Conservation (phyloP, 2,888 invertebrate genomes). For the Cephus pulcher region DNA sequence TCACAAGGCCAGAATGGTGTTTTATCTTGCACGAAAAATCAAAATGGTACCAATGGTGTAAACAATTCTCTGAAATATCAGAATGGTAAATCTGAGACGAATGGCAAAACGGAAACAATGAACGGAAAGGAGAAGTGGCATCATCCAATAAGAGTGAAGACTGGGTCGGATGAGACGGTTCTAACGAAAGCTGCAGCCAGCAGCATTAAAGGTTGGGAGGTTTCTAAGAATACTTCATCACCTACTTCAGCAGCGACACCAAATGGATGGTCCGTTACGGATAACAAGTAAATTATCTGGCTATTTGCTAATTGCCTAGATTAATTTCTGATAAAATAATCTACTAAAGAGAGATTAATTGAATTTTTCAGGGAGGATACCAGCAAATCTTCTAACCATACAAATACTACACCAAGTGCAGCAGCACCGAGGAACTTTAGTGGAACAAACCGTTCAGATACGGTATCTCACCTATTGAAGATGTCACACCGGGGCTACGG, state of each 20-base stretch:
- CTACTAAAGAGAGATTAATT: neutral
- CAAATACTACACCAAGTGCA: slow-evolving; percentile 50
- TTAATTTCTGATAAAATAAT: neutral
- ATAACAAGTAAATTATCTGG: slow-evolving; percentile 50
- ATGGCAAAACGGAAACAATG: slow-evolving; percentile 26
- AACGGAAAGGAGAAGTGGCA: slow-evolving; percentile 56
- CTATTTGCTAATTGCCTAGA: neutral
- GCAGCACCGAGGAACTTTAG: slow-evolving; percentile 60
- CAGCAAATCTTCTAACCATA: slow-evolving; percentile 40
- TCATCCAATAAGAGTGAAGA: slow-evolving; percentile 44
- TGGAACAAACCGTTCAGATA: slow-evolving; percentile 63
- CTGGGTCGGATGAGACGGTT: slow-evolving; percentile 49
- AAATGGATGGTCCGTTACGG: slow-evolving; percentile 62
- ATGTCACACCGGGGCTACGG: slow-evolving; percentile 84
- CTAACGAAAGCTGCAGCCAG: slow-evolving; percentile 53
- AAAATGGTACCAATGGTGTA: slow-evolving; percentile 21
- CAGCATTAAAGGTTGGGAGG: slow-evolving; percentile 57
- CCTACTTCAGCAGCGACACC: slow-evolving; percentile 49
- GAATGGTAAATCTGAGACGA: slow-evolving; percentile 44
- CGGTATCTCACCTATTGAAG: slow-evolving; percentile 75
- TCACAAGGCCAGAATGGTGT: slow-evolving; percentile 12
- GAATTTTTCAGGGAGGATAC: slow-evolving; percentile 44
- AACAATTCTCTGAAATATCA: slow-evolving; percentile 38
- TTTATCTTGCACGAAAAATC: slow-evolving; percentile 9
- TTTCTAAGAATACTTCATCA: slow-evolving; percentile 53